phyloP scores from a whole-genome alignment of 2,113 vertebrate species.

The Microtus montanus region DNA sequence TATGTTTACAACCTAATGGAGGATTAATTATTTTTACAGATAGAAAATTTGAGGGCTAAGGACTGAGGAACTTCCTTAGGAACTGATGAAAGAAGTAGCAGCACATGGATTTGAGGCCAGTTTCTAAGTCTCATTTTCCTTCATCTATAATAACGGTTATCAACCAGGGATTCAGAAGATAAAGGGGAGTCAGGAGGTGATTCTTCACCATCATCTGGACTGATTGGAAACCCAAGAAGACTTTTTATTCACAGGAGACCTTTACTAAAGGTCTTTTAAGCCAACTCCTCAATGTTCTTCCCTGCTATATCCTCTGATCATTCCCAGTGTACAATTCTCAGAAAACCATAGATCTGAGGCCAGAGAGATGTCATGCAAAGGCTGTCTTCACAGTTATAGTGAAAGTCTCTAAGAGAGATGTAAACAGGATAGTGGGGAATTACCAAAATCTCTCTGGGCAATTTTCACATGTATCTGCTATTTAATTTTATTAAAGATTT shows the following conservation, averaged over 20 bases:
- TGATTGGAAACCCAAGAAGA: not conserved
- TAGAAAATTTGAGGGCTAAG: not conserved
- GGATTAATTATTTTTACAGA: conserved; percentile 1
- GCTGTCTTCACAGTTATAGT: not conserved
- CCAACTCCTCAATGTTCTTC: not conserved
- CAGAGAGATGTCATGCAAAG: not conserved
- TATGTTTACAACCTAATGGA: conserved; percentile 18
- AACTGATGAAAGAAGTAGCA: not conserved
- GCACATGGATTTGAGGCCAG: not conserved
- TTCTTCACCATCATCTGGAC: not conserved
- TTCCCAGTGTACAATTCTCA: not conserved
- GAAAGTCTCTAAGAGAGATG: not conserved
- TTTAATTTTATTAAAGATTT: not conserved
- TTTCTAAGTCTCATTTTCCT: not conserved
- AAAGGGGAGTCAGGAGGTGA: not conserved
- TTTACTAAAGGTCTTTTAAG: not conserved
- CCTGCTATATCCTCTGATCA: not conserved
- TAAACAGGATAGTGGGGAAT: not conserved
- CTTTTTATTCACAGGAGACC: not conserved
- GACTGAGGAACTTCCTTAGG: not conserved
- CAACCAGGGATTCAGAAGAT: not conserved
- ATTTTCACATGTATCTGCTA: not conserved
- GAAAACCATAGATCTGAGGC: not conserved
- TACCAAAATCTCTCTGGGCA: not conserved
- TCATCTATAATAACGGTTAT: not conserved